Evolutionary conservation across 2,113 vertebrate genomes (phyloP).

Genomic region (Chamaetylas fuelleborni): DNA sequence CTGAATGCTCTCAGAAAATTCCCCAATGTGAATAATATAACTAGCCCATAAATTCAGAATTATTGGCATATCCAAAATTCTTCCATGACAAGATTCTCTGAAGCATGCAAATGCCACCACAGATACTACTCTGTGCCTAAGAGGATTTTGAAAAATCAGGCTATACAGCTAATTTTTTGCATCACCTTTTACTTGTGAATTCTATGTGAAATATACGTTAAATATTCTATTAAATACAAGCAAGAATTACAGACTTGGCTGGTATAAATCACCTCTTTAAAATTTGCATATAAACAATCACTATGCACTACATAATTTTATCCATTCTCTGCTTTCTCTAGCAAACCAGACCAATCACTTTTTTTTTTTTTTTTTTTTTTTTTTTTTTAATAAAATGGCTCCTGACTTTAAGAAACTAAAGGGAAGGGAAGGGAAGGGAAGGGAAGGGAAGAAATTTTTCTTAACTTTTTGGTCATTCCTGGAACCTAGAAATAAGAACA

Average conservation of each 20-base stretch:
- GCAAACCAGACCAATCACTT: not conserved
- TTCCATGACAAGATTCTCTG: not conserved
- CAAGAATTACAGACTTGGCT: not conserved
- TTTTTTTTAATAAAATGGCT: not conserved
- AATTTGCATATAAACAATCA: not conserved
- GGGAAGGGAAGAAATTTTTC: not conserved
- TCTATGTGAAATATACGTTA: not conserved
- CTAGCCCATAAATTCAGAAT: not conserved
- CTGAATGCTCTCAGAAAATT: not conserved
- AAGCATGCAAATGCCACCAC: not conserved
- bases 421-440: not conserved
- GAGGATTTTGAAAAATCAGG: not conserved
- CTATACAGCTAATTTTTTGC: not conserved
- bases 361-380: too few relatives aligned
- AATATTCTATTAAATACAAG: not conserved
- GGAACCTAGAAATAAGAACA: not conserved
- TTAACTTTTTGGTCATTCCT: not conserved
- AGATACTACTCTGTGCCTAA: not conserved
- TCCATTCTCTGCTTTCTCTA: not conserved
- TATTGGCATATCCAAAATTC: not conserved
- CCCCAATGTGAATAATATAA: not conserved
- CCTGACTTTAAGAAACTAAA: not conserved
- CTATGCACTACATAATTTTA: not conserved
- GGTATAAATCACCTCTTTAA: not conserved
- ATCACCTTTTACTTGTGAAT: not conserved